These are phyloP conservation scores for Machaerirhynchus nigripectus DNA, from an alignment of 2,113 vertebrate genomes.

Conservation along the genomic window DNA sequence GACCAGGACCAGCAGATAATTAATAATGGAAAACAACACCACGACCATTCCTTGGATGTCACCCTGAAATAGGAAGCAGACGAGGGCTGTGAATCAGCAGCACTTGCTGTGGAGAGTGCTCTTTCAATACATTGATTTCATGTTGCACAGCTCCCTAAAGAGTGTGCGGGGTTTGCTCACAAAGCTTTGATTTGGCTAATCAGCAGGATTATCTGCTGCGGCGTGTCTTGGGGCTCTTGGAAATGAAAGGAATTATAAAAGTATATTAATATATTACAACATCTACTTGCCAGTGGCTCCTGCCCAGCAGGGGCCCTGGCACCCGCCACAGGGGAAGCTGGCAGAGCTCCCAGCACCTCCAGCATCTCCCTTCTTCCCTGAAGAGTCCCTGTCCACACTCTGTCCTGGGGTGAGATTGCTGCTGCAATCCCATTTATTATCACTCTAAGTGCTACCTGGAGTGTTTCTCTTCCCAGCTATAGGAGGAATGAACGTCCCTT, in stretches of 20 bases:
- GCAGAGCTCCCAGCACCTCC: not conserved
- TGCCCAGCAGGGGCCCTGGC: not conserved
- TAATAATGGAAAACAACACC: not conserved
- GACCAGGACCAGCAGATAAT: not conserved
- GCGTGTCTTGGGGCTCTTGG: not conserved
- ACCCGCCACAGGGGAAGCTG: not conserved
- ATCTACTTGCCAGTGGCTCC: not conserved
- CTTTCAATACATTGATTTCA: not conserved
- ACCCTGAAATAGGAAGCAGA: not conserved
- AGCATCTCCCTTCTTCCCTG: not conserved
- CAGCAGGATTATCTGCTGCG: not conserved
- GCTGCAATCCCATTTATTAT: not conserved
- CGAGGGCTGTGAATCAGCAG: not conserved
- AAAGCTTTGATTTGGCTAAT: slow-evolving; percentile 34
- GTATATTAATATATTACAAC: slow-evolving; percentile 10
- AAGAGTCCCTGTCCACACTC: not conserved
- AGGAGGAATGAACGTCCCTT: not conserved
- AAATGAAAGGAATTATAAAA: slow-evolving; percentile 22
- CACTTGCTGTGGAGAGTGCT: not conserved
- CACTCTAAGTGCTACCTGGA: not conserved
- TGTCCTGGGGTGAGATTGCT: not conserved
- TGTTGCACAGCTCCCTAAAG: not conserved
- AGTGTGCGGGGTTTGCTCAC: not conserved
- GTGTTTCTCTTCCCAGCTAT: not conserved
- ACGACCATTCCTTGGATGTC: not conserved